phyloP scores from a whole-genome alignment of 2,888 invertebrate genomes.

The Andrena haemorrhoa region DNA sequence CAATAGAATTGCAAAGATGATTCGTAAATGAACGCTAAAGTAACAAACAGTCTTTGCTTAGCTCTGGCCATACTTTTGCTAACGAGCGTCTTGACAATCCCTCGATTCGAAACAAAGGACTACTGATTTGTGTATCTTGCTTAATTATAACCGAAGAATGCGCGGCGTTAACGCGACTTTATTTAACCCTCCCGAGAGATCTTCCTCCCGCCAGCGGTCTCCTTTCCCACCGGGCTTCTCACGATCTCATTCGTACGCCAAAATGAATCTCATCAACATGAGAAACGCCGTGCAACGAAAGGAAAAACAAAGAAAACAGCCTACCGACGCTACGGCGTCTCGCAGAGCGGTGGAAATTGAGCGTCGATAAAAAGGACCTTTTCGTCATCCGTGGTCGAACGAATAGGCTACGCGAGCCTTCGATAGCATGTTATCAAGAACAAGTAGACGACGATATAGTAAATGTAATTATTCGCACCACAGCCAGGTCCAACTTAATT shows the following conservation, averaged over 20 bases:
- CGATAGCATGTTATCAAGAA: slow-evolving; percentile 10
- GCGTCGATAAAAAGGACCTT: slow-evolving; percentile 4
- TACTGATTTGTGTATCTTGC: slow-evolving; percentile 22
- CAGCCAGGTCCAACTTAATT: slow-evolving; percentile 1
- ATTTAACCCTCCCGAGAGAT: slow-evolving; percentile 34
- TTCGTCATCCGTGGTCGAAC: slow-evolving; percentile 6
- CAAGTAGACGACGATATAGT: neutral
- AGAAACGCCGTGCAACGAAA: neutral
- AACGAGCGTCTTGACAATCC: slow-evolving; percentile 23
- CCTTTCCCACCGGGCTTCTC: slow-evolving; percentile 35
- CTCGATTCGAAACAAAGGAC: slow-evolving; percentile 27
- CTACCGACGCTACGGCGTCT: neutral
- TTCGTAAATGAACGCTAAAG: slow-evolving; percentile 22
- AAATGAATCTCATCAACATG: slow-evolving; percentile 37
- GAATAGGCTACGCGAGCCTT: neutral
- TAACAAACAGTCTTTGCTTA: neutral
- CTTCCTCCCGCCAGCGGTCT: slow-evolving; percentile 7
- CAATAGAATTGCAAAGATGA: slow-evolving; percentile 19
- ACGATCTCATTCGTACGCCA: slow-evolving; percentile 39
- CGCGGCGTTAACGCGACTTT: slow-evolving; percentile 31
- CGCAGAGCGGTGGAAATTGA: neutral
- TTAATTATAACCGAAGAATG: slow-evolving; percentile 33
- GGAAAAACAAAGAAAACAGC: neutral
- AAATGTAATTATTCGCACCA: slow-evolving; percentile 7
- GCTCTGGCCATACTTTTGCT: slow-evolving; percentile 13